Conservation (phyloP, 2,113 vertebrate species). For the Vimba vimba region DNA sequence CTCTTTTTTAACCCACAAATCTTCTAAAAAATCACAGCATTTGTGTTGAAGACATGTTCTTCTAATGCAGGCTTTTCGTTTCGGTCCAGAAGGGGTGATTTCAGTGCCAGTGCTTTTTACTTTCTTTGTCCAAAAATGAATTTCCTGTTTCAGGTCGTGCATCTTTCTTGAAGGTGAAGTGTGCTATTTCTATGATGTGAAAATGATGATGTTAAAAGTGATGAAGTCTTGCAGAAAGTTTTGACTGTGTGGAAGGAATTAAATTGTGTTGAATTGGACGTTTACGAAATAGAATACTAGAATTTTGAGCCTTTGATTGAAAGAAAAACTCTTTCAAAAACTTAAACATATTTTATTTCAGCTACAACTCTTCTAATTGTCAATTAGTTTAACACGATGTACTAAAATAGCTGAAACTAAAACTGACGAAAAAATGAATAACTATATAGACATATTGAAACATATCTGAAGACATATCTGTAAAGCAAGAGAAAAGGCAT, state of each 20-base stretch:
- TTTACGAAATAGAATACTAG: neutral
- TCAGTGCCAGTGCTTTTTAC: neutral
- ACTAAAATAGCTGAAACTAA: too few relatives aligned
- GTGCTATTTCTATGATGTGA: neutral
- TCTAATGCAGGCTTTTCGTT: neutral
- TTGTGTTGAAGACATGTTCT: neutral
- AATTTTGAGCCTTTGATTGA: neutral
- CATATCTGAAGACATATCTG: too few relatives aligned
- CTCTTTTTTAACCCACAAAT: constrained; percentile 1
- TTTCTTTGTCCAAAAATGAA: neutral
- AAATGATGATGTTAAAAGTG: neutral
- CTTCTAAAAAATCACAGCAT: neutral
- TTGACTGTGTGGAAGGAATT: neutral
- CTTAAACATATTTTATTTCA: too few relatives aligned
- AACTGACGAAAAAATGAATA: too few relatives aligned
- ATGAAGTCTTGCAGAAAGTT: neutral
- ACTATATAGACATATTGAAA: too few relatives aligned
- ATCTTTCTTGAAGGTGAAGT: neutral
- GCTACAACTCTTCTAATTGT: too few relatives aligned
- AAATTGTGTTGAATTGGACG: neutral
- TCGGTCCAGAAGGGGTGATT: neutral
- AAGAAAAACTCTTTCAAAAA: too few relatives aligned
- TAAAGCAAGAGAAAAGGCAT: neutral
- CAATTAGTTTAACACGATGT: too few relatives aligned
- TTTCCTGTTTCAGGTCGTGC: neutral